Evolutionary conservation across 2,113 vertebrate species (phyloP).

Genomic region (Odocoileus hemionus): DNA sequence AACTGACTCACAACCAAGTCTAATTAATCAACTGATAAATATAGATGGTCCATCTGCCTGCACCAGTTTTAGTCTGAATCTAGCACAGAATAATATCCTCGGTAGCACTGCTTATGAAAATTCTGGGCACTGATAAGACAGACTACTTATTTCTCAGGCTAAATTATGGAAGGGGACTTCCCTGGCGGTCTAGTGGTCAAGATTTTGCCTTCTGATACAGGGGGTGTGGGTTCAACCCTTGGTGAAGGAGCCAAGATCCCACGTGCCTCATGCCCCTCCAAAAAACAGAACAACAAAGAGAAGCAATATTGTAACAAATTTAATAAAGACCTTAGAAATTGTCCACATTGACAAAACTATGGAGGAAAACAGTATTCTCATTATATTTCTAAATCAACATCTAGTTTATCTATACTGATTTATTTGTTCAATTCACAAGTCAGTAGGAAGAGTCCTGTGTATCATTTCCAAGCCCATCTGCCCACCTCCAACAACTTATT

Average conservation of each 20-base stretch:
- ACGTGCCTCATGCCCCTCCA: accelerated
- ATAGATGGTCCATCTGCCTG: slow-evolving; percentile 56
- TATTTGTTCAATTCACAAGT: neutral
- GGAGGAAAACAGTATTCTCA: neutral
- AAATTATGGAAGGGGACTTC: neutral
- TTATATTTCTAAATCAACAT: neutral
- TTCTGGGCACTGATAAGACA: neutral
- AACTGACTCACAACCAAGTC: slow-evolving; percentile 69
- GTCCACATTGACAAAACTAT: neutral
- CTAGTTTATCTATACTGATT: neutral
- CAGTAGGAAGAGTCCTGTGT: neutral
- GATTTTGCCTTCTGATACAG: neutral
- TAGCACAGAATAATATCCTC: neutral
- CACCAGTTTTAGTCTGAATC: neutral
- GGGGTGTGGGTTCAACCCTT: neutral
- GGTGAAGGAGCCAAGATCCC: neutral
- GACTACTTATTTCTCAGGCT: neutral
- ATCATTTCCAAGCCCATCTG: neutral
- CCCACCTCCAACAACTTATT: neutral
- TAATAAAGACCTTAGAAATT: neutral
- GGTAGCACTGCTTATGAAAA: neutral
- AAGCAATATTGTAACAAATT: neutral
- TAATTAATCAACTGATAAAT: slow-evolving; percentile 66
- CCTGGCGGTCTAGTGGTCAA: neutral
- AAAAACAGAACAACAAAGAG: neutral